Evolutionary conservation across 2,888 invertebrate species (phyloP).

Genomic region (Charanyca ferruginea): DNA sequence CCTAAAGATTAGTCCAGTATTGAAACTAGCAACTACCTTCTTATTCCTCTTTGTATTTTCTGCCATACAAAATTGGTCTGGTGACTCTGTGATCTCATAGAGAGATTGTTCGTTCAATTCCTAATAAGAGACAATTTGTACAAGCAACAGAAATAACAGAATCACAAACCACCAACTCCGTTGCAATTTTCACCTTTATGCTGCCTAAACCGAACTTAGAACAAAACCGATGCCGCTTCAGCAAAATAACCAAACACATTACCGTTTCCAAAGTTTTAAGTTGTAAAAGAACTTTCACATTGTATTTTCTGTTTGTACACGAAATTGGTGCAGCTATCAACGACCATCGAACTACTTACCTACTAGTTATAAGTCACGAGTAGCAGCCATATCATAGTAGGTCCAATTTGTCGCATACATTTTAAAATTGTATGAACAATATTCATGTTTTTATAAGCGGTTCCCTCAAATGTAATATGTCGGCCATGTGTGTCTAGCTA

Average conservation of each 20-base stretch:
- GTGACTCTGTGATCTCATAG: too few relatives aligned
- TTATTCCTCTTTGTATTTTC: too few relatives aligned
- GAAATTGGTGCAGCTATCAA: slow-evolving; percentile 13
- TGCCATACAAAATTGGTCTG: too few relatives aligned
- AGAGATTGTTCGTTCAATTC: not conserved
- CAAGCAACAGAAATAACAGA: not conserved
- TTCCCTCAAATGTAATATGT: slow-evolving; percentile 10
- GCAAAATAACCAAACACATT: slow-evolving; percentile 3
- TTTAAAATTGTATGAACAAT: slow-evolving; percentile 23
- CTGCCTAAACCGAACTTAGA: slow-evolving; percentile 1
- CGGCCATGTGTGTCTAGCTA: not conserved
- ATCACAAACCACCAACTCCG: not conserved
- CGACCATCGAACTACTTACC: slow-evolving; percentile 16
- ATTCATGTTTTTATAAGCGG: slow-evolving; percentile 32
- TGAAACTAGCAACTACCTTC: too few relatives aligned
- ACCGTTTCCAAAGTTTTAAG: slow-evolving; percentile 30
- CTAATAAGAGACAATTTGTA: not conserved
- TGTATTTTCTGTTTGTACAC: slow-evolving; percentile 28
- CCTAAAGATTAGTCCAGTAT: too few relatives aligned
- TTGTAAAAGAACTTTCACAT: slow-evolving; percentile 31
- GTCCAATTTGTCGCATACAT: slow-evolving; percentile 36
- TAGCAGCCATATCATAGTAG: not conserved
- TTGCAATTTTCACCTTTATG: slow-evolving; percentile 2
- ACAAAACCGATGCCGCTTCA: not conserved
- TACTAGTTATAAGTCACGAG: slow-evolving; percentile 21